Evolutionary conservation across 2,797 vertebrate genomes (phyloP).

Genomic region (Lutjanus campechanus): DNA sequence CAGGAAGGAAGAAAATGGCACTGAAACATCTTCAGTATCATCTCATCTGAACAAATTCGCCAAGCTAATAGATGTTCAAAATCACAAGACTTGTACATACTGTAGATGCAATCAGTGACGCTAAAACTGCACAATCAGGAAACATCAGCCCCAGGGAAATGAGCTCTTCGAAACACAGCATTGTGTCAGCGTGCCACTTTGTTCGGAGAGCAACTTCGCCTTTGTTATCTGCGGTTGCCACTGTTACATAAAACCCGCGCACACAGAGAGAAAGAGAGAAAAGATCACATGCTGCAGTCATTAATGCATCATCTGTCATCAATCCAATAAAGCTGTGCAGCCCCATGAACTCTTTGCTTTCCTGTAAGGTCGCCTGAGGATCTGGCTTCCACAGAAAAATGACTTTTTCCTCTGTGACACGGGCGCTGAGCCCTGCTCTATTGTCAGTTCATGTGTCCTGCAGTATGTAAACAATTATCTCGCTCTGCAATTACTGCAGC

Average conservation of each 20-base stretch:
- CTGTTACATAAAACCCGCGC: slow-evolving; percentile 49
- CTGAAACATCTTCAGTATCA: too few species aligned
- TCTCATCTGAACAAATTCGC: not conserved
- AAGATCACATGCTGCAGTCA: slow-evolving; percentile 64
- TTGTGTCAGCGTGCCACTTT: slow-evolving; percentile 4
- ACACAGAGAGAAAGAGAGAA: slow-evolving; percentile 10
- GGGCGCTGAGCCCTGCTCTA: slow-evolving; percentile 20
- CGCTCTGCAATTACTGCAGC: slow-evolving; percentile 54
- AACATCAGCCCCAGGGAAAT: not conserved
- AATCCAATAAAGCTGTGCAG: slow-evolving; percentile 53
- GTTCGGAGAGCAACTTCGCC: slow-evolving; percentile 25
- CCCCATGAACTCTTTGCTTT: slow-evolving; percentile 51
- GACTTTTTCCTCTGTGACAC: slow-evolving; percentile 42
- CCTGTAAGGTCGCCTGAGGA: slow-evolving; percentile 61
- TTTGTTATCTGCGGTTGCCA: slow-evolving; percentile 31
- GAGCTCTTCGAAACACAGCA: slow-evolving; percentile 10
- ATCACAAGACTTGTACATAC: not conserved
- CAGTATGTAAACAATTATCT: slow-evolving; percentile 74
- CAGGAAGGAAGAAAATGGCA: too few species aligned
- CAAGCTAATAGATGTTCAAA: not conserved
- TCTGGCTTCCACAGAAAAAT: slow-evolving; percentile 35
- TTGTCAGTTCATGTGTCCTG: slow-evolving; percentile 60
- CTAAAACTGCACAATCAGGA: not conserved
- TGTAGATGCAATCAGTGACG: not conserved
- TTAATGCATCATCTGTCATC: slow-evolving; percentile 74